These are phyloP conservation scores for Strigops habroptila DNA, from an alignment of 2,113 vertebrate genomes.

Conservation along the genomic window DNA sequence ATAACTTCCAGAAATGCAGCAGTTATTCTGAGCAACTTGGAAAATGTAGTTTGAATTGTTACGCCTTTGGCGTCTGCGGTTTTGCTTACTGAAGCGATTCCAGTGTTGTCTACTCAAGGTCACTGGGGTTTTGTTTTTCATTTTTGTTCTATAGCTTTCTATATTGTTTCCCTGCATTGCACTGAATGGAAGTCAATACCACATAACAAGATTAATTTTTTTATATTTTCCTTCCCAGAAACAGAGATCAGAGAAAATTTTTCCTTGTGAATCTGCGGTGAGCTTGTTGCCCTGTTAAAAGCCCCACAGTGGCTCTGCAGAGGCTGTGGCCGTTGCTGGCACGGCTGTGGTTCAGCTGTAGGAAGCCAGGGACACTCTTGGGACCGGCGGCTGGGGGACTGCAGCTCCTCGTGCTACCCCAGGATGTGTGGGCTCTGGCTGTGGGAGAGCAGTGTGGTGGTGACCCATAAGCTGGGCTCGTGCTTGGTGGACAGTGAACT, in stretches of 20 bases:
- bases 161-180: neutral
- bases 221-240: neutral
- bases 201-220: neutral
- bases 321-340: neutral
- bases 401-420: neutral
- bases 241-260: neutral
- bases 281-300: neutral
- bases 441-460: neutral
- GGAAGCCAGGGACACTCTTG: neutral
- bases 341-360: neutral
- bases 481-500: neutral
- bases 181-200: neutral
- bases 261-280: neutral
- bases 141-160: neutral
- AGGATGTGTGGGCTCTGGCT: neutral
- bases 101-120: neutral
- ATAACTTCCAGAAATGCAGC: neutral
- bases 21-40: neutral
- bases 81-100: constrained; percentile 10
- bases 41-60: neutral
- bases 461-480: fast-evolving
- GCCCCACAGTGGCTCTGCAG: fast-evolving
- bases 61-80: neutral
- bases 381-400: neutral
- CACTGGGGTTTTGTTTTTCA: neutral